Evolutionary conservation across 1,140 invertebrate species (phyloP), one percentile per base, ranked within the genome.

Genomic region (Drosophila ogumai): DNA sequence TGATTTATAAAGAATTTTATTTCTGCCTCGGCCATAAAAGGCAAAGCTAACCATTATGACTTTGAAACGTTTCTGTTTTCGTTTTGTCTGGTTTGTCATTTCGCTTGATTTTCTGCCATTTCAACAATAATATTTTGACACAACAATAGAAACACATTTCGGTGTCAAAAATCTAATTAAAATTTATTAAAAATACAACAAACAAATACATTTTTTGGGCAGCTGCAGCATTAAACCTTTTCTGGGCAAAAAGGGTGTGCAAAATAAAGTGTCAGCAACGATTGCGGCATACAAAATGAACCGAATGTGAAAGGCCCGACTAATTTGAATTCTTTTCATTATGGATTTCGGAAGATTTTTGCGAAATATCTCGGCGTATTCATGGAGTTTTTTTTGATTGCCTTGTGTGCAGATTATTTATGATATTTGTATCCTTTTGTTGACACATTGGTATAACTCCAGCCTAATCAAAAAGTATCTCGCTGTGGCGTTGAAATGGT

Each of bases 31-130:
- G 43, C 84, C 68, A 78, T 68, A 88, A 84, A 88, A 75, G 77
- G 80, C 80, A 71, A 78, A 80, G 77, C 76, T 80, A 80, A 84
- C 79, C 84, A 88, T 87, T 82, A 82, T 87, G 79, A 88, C 67
- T 79, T 73, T 76, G 64, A 80, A 73, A 63, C 32, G 80, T 64
- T 85, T 69, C 55, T 52, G 40, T 69, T 31, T 67, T 54, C 49
- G 47, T 46, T 65, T 25, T 52, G 12, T 50, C 32, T 47, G 31
- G 22, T 38, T 61, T 72, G 2, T 56, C 55, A 40, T 41, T 56
- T 57, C 19, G 6, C 47, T 31, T 31, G 25, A 28, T 28, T 36
- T 43, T 67, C 52, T 44, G 43, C 9, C 36, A 41, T 57, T 43
- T n/a, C 22, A 55, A 41, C 58, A 58, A 75, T 15, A 64, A 85